Evolutionary conservation across 2,888 invertebrate genomes (phyloP).

Genomic region (Thera britannica): DNA sequence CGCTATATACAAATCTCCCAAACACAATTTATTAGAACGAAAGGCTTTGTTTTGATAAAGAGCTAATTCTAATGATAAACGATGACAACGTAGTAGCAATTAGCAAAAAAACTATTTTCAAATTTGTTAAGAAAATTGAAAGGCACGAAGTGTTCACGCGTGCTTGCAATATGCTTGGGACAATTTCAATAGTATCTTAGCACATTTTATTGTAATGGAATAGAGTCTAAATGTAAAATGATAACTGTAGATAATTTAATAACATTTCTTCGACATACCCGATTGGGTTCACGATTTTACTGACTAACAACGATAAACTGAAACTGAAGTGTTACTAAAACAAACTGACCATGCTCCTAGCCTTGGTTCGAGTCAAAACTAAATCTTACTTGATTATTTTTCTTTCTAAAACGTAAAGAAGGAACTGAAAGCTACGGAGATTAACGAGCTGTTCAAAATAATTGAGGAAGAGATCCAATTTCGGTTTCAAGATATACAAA

Average conservation of each 20-base stretch:
- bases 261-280: neutral
- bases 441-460: slow-evolving; percentile 28
- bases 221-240: neutral
- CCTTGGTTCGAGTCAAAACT: slow-evolving; percentile 25
- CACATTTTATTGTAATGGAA: neutral
- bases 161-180: neutral
- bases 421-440: slow-evolving; percentile 20
- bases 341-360: slow-evolving; percentile 28
- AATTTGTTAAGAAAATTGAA: slow-evolving; percentile 3
- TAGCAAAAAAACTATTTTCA: neutral
- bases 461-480: slow-evolving; percentile 27
- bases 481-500: slow-evolving; percentile 17
- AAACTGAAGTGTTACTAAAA: slow-evolving; percentile 11
- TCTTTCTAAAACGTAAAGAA: slow-evolving; percentile 24
- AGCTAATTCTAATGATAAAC: neutral
- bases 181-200: neutral
- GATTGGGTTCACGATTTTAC: neutral
- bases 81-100: neutral
- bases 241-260: slow-evolving; percentile 5
- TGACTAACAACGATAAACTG: slow-evolving; percentile 1
- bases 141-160: neutral
- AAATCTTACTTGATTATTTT: slow-evolving; percentile 26
- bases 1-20: slow-evolving; percentile 1
- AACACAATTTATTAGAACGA: neutral
- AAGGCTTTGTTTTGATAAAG: neutral